Evolutionary conservation across 2,888 invertebrate genomes (phyloP), one percentile per base, ranked within the genome.

Genomic region (Sminthurinus aureus): DNA sequence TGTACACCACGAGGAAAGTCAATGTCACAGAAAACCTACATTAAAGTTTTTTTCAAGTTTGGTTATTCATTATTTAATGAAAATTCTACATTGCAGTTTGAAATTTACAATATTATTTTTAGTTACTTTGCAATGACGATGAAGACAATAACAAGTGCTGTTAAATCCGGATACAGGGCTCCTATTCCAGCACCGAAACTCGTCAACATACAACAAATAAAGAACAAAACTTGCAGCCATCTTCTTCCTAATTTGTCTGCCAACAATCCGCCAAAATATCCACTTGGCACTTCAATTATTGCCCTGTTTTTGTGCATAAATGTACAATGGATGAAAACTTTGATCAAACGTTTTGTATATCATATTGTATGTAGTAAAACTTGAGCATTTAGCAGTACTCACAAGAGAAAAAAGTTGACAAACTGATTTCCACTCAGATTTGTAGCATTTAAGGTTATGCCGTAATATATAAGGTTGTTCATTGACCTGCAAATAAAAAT

Each of bases 381-480:
- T n/a, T n/a, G n/a, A n/a, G n/a, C n/a, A n/a, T n/a, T n/a, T n/a
- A n/a, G n/a, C n/a, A n/a, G n/a, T n/a, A n/a, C n/a, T n/a, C n/a
- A n/a, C 90, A 94, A 93, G 89, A 92, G 92, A 83, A 93, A 92
- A 89, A 93, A 93, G 90, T 93, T 94, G 85, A 94, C 88, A 89
- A 93, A 94, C 20, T 94, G 94, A 90, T 94, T 94, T 66, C 93
- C 93, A 80, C 92, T 92, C 89, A 93, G 91, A 84, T 89, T 89
- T 0, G 88, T 85, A 0, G 89, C 87, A 82, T 90, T 90, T 22
- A 90, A 85, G 9, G 88, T 88, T 73, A 90, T 87, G 50, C 89
- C 89, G 81, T 89, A 89, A 85, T 90, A 90, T 20, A 89, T 88
- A 11, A 89, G 82, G 50, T 88, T 88, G 85, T 89, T 89, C 82